A percentile compares a stretch with the other conserved stretches of the same genome.
These are phyloP conservation scores for Cephonodes hylas DNA, from an alignment of 2,888 invertebrate species.

Conservation along the genomic window DNA sequence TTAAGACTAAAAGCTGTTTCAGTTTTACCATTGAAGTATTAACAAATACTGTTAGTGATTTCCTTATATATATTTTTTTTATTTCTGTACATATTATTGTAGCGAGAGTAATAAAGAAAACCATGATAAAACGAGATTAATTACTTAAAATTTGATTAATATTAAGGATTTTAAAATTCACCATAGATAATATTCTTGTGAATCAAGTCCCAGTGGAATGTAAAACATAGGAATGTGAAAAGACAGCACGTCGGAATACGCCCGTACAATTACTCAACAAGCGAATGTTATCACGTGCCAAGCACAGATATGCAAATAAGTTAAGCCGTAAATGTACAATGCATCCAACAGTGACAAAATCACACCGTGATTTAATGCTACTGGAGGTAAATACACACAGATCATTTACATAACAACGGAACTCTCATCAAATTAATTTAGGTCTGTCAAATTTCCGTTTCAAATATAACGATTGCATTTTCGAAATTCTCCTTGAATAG, in stretches of 20 bases:
- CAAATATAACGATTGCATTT: background rate
- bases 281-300: background rate
- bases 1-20: background rate
- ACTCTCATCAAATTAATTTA: background rate
- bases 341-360: background rate
- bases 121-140: too few species aligned
- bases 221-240: background rate
- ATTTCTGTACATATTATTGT: background rate
- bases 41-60: background rate
- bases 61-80: background rate
- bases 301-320: conserved; percentile 4
- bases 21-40: too few species aligned
- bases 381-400: background rate
- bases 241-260: background rate
- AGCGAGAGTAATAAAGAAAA: too few species aligned
- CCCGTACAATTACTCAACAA: background rate
- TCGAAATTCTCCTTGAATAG: too few species aligned
- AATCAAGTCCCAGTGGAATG: background rate
- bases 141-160: too few species aligned
- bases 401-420: background rate
- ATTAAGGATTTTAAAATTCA: too few species aligned
- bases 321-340: background rate
- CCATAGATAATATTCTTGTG: background rate
- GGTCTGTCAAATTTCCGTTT: too few species aligned
- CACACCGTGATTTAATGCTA: background rate